These are phyloP conservation scores for Malurus alboscapulatus DNA, from an alignment of 2,113 vertebrate species.

Conservation along the genomic window DNA sequence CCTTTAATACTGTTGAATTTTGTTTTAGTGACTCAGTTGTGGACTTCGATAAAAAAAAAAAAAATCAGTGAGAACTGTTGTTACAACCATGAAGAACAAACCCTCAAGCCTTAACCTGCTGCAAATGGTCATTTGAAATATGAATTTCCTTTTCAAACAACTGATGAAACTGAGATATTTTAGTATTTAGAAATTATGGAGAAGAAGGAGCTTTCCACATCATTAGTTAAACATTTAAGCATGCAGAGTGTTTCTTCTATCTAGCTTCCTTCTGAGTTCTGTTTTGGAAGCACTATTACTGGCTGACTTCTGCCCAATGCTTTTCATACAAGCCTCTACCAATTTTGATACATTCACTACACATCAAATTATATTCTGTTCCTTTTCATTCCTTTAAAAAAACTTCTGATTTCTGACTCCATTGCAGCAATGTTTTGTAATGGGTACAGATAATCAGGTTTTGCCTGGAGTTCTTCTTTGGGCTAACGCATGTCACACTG, in stretches of 20 bases:
- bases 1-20: slow-evolving; percentile 23
- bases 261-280: not conserved
- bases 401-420: not conserved
- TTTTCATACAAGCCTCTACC: not conserved
- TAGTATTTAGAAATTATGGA: not conserved
- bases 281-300: not conserved
- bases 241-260: not conserved
- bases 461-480: not conserved
- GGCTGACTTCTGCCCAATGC: not conserved
- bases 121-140: not conserved
- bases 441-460: not conserved
- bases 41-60: not conserved
- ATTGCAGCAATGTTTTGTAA: not conserved
- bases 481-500: not conserved
- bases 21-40: not conserved
- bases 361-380: not conserved
- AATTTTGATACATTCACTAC: not conserved
- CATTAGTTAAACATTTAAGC: not conserved
- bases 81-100: slow-evolving; percentile 2
- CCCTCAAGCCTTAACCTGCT: not conserved
- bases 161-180: not conserved
- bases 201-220: not conserved
- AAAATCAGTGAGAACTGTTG: not conserved
- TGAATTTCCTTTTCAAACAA: not conserved
- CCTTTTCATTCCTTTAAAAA: not conserved